Evolutionary conservation across 2,113 vertebrate genomes (phyloP), one percentile per base, ranked within the genome.

Genomic region (Apodemus speciosus): DNA sequence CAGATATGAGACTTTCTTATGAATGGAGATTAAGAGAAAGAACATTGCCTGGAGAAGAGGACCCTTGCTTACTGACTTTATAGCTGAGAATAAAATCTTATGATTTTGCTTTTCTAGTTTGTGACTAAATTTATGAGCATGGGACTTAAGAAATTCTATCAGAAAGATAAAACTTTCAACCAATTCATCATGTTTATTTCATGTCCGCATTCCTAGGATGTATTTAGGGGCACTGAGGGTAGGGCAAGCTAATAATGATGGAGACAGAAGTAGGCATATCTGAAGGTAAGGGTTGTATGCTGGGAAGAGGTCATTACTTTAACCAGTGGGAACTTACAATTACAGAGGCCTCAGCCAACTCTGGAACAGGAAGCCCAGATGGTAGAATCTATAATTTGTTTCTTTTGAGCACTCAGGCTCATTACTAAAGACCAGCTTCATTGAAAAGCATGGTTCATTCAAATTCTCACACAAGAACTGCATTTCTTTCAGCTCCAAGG

Each of bases 131-230:
- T 84, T 69, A 76, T 66, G 46, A 64, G 64, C 80, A 46, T 56
- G 58, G 62, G 21, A 93, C 73, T 83, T 62, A 20, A 79, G 25
- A 95, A 46, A 56, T 53, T 30, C 27, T 69, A 20, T 20, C 81
- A 90, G 40, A 56, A 83, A 87, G 92, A 20, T 60, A 53, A 71
- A 95, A 58, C 46, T 58, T 92, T 35, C 32, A 77, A 15, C 3
- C 6, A 77, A 35, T 83, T 92, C 5, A 38, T 21, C 25, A 16
- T 60, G 13, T 85, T 85, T 56, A 40, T 83, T n/a, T 85, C 38
- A 53, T 71, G 60, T 35, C 11, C 27, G 3, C 0, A 38, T 20
- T 60, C 20, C 38, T 68, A 8, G 35, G 21, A 30, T 80, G 58
- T 11, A 7, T 40, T 75, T 60, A 51, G 14, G 60, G 49, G 21